Evolutionary conservation across 23 tunicate species (phyloP).

Genomic region (Clavelina lepadiformis): DNA sequence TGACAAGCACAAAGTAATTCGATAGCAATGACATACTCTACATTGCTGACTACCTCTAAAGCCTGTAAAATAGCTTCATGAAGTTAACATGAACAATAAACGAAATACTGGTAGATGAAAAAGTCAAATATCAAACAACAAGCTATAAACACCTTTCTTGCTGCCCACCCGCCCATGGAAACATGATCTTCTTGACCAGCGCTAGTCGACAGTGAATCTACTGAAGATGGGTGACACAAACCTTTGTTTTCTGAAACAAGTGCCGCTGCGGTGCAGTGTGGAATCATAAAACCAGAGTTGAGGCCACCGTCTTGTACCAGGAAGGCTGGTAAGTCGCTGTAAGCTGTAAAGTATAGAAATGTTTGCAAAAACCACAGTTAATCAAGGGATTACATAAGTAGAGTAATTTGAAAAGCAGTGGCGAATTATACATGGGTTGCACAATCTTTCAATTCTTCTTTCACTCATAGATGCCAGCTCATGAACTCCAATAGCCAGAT

Average conservation of each 20-base stretch:
- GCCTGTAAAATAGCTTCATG: conserved; percentile 28
- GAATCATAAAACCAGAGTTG: conserved; percentile 90
- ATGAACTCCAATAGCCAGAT: conserved; percentile 91
- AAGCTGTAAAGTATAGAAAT: conserved; percentile 13
- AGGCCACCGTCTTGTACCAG: conserved; percentile 89
- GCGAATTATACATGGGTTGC: conserved; percentile 62
- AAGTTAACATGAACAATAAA: not conserved
- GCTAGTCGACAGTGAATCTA: conserved; percentile 87
- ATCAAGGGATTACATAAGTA: not conserved
- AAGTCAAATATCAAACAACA: not conserved
- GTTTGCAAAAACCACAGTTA: no score
- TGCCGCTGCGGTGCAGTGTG: conserved; percentile 94
- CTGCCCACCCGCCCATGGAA: conserved; percentile 98
- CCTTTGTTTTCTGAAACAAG: conserved; percentile 93
- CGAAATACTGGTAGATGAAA: not conserved
- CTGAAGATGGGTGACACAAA: conserved; percentile 86
- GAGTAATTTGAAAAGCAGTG: not conserved
- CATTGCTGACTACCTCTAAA: conserved; percentile 67
- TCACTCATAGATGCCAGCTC: conserved; percentile 89
- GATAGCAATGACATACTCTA: conserved; percentile 81
- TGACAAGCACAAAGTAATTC: conserved; percentile 98
- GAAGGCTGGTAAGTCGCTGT: conserved; percentile 86
- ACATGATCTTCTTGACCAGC: conserved; percentile 99
- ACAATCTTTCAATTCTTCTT: conserved; percentile 84
- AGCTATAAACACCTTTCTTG: conserved; percentile 88